Base-by-base conservation (phyloP, 2,113 vertebrate species). In the Xenus cinereus region DNA sequence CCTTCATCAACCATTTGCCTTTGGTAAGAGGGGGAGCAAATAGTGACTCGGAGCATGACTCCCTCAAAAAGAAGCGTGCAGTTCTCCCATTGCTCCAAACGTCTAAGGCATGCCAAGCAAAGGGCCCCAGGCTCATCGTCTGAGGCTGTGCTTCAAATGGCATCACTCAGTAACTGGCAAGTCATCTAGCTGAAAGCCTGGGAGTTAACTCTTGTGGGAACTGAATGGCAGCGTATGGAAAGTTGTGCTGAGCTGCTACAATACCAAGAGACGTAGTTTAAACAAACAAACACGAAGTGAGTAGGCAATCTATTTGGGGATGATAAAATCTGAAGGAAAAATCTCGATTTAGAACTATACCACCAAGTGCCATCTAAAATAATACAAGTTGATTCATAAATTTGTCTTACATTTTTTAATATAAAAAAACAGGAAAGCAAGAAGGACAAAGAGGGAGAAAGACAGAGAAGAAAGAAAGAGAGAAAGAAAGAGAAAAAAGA, bases 101-200 rank as follows among this genome's bases (percentile, higher is more conserved):
- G 76, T 71, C 94, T 94, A 87, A 76, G 71, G 76, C 86, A 87
- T 66, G 89, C 95, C 96, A 90, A 97, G 87, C 96, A 94, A 97
- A 98, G 86, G 93, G 95, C 96, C 95, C 83, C 93, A 93, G 93
- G 79, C 94, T 95, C 95, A 95, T 97, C 97, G 89, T 95, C 94
- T 90, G 96, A 93, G 97, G 93, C 93, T 62, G 80, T 54, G 72
- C 95, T 97, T 97, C 98, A 97, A 89, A 98, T 95, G 97, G 98
- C 96, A 97, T 97, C 94, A 43, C 60, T 94, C 74, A 77, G 67
- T 57, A 90, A 74, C 87, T 94, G 51, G 93, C 88, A 97, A 94
- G 76, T 93, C 88, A 56, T 95, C 39, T 78, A 33, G 89, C 68
- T 93, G 62, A 90, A 95, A 95, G 87, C 79, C 82, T 90, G 94